A percentile compares a stretch with the other conserved stretches of the same genome.
phyloP scores from a whole-genome alignment of 2,113 vertebrate genomes.

The Strix aluco region DNA sequence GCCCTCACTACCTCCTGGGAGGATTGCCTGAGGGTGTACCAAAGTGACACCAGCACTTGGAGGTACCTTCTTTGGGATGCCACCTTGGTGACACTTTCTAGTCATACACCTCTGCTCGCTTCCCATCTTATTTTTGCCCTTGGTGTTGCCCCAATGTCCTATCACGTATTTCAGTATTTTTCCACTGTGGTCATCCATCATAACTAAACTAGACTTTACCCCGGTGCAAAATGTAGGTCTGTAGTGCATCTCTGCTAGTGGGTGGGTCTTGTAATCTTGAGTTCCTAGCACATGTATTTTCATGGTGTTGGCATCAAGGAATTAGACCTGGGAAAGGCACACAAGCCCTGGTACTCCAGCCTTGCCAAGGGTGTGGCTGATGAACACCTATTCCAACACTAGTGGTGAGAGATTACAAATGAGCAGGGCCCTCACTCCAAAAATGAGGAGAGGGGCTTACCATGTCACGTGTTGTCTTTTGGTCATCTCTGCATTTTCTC shows the following conservation, averaged over 20 bases:
- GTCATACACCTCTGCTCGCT: rapidly evolving
- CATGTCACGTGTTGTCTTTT: neutral
- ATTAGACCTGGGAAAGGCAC: neutral
- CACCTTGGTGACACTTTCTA: rapidly evolving
- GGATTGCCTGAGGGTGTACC: neutral
- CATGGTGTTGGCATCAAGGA: neutral
- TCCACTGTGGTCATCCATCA: neutral
- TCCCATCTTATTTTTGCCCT: neutral
- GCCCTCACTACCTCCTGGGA: neutral
- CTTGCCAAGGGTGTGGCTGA: neutral
- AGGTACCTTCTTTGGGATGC: neutral
- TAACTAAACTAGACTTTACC: neutral
- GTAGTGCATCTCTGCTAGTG: neutral
- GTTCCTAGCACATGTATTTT: neutral
- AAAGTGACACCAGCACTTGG: neutral
- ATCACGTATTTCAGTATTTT: neutral
- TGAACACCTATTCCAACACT: neutral
- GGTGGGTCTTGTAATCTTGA: neutral
- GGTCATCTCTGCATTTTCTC: neutral
- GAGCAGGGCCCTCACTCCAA: neutral
- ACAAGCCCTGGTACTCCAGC: rapidly evolving
- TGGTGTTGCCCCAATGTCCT: neutral
- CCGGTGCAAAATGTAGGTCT: neutral
- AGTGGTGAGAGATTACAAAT: neutral
- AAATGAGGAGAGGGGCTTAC: neutral